A percentile compares a stretch with the other conserved stretches of the same genome.
phyloP scores from a whole-genome alignment of 2,888 invertebrate species.

The Gisinianus flammeolus region DNA sequence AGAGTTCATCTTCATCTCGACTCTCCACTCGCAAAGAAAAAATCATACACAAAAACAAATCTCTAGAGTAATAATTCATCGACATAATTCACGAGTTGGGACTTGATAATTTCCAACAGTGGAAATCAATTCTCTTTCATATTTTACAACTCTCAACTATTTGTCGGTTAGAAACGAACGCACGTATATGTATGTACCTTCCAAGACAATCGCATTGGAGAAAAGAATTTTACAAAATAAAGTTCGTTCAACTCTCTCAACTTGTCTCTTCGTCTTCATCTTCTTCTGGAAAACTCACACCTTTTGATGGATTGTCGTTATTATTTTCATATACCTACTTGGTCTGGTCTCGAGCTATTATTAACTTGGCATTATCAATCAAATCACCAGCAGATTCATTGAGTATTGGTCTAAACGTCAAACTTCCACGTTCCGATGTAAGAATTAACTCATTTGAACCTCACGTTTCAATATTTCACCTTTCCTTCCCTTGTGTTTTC shows the following conservation, averaged over 20 bases:
- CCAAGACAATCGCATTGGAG: neutral
- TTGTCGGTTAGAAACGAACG: neutral
- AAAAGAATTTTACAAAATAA: neutral
- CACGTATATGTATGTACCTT: neutral
- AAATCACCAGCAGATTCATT: too few relatives aligned
- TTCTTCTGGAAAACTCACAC: neutral
- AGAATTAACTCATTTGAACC: neutral
- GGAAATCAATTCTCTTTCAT: neutral
- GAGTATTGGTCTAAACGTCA: too few relatives aligned
- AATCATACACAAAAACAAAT: neutral
- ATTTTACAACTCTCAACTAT: neutral
- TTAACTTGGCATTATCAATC: neutral
- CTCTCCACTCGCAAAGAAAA: neutral
- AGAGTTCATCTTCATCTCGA: neutral
- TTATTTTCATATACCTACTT: neutral
- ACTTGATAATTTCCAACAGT: neutral
- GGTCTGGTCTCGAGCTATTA: neutral
- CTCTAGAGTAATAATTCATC: neutral
- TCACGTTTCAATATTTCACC: neutral
- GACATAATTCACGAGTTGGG: neutral
- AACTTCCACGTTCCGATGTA: too few relatives aligned
- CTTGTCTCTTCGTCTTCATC: neutral
- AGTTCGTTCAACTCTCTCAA: conserved; percentile 20
- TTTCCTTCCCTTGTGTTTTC: neutral
- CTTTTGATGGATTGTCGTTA: conserved; percentile 1